Evolutionary conservation across 2,888 invertebrate species (phyloP).

Genomic region (Cosmia trapezina): DNA sequence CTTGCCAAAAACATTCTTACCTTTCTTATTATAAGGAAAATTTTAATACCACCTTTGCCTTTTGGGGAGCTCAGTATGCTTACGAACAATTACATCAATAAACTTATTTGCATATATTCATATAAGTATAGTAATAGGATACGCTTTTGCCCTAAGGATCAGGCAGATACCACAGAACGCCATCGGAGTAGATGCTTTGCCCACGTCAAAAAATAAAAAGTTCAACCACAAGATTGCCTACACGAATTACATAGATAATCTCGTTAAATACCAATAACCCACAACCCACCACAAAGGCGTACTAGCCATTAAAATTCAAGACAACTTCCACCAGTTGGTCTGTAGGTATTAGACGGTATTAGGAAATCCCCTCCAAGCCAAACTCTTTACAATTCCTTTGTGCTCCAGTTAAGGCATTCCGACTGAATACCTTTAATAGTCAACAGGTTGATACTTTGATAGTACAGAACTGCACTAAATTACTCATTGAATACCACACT

Average conservation of each 20-base stretch:
- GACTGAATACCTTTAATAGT: slow-evolving; percentile 64
- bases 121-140: too few relatives aligned
- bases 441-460: slow-evolving; percentile 60
- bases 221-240: not conserved
- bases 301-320: slow-evolving; percentile 21
- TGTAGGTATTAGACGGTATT: slow-evolving; percentile 7
- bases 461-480: slow-evolving; percentile 64
- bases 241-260: not conserved
- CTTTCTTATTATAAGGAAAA: not conserved
- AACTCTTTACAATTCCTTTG: slow-evolving; percentile 61
- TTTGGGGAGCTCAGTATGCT: not conserved
- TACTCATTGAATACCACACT: slow-evolving; percentile 52
- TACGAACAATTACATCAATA: not conserved
- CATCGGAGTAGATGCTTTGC: too few relatives aligned
- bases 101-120: not conserved
- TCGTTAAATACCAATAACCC: not conserved
- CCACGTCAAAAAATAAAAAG: not conserved
- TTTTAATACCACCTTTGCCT: not conserved
- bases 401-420: slow-evolving; percentile 66
- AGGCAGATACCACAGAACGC: not conserved
- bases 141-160: not conserved
- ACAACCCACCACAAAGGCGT: not conserved
- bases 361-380: slow-evolving; percentile 38
- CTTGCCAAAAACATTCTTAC: not conserved
- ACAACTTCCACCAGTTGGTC: not conserved